phyloP scores from a whole-genome alignment of 2,797 vertebrate genomes.

The Thamnophis elegans region DNA sequence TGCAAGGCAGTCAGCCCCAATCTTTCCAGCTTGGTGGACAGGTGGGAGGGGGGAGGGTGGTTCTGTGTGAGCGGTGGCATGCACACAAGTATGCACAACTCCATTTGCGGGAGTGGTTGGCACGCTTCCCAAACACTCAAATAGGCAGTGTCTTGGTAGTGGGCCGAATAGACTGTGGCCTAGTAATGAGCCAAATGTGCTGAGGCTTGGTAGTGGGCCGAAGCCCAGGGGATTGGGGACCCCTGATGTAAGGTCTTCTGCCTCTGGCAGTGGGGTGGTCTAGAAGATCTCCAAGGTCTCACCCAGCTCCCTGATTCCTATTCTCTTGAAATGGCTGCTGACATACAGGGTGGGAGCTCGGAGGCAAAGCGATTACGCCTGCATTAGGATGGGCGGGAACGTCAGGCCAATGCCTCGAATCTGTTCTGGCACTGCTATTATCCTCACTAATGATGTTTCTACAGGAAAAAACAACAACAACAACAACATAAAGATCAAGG shows the following conservation, averaged over 20 bases:
- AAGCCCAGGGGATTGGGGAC: neutral
- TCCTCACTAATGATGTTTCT: slow-evolving; percentile 52
- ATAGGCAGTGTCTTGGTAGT: no score
- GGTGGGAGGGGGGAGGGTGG: neutral
- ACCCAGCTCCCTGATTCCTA: slow-evolving; percentile 2
- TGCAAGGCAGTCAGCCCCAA: no score
- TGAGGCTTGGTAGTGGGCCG: no score
- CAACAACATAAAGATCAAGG: slow-evolving; percentile 57
- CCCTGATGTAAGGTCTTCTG: neutral
- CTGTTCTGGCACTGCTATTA: slow-evolving; percentile 50
- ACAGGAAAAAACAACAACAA: slow-evolving; percentile 29
- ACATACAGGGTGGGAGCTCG: neutral
- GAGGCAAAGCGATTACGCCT: neutral
- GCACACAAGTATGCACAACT: neutral
- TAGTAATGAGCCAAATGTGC: rapidly evolving
- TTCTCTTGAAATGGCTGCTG: slow-evolving; percentile 27
- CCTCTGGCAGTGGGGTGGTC: neutral
- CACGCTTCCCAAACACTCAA: no score
- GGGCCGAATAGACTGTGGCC: no score
- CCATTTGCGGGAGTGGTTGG: rapidly evolving
- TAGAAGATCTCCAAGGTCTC: neutral
- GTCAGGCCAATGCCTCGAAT: slow-evolving; percentile 50
- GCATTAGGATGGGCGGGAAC: slow-evolving; percentile 39
- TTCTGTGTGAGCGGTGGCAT: neutral
- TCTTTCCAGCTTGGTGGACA: no score